These are phyloP conservation scores for Trinorchestia longiramus DNA, from an alignment of 1,140 invertebrate genomes.

Conservation along the genomic window DNA sequence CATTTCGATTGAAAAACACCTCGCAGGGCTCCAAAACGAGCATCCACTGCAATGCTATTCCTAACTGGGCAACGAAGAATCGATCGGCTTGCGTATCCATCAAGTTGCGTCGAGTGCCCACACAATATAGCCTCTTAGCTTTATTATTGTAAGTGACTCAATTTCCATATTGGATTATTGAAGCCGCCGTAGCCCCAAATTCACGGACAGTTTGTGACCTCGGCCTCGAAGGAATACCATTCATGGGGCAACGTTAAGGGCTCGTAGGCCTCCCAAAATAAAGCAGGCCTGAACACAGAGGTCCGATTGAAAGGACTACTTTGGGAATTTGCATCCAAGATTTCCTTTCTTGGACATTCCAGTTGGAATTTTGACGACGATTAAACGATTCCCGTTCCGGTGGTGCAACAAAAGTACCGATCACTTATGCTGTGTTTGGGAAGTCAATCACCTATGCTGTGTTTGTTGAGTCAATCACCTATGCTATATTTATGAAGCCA, in stretches of 20 bases:
- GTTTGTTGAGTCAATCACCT: no score
- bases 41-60: neutral
- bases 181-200: neutral
- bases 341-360: neutral
- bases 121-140: slow-evolving; percentile 39
- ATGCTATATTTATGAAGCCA: no score
- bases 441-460: no score
- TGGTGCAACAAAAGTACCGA: no score
- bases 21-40: neutral
- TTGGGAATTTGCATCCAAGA: neutral
- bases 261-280: neutral
- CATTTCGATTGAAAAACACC: neutral
- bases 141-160: slow-evolving; percentile 54
- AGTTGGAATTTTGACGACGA: neutral
- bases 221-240: slow-evolving; percentile 2
- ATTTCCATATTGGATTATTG: slow-evolving; percentile 50
- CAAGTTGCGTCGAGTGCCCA: neutral
- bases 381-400: neutral
- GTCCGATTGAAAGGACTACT: neutral
- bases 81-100: neutral
- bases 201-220: no score
- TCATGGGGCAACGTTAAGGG: neutral
- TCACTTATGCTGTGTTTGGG: no score
- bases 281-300: no score
- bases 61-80: neutral